Evolutionary conservation across 2,797 vertebrate genomes (phyloP).

Genomic region (Aselliscus stoliczkanus): DNA sequence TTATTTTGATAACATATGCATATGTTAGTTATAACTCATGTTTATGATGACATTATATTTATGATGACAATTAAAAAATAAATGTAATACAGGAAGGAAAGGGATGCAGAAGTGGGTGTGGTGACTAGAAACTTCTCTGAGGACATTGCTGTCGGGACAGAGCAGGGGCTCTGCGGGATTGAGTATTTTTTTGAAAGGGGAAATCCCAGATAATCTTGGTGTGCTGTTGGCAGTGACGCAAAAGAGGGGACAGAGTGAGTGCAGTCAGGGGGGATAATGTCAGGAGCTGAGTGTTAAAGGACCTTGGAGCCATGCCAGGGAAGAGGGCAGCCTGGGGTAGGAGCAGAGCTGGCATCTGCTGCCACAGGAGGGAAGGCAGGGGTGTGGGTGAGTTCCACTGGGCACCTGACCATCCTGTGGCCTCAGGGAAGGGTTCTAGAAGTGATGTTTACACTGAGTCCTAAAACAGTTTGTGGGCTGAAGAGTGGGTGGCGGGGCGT

Average conservation of each 20-base stretch:
- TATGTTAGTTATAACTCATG: not conserved
- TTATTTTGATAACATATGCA: fast-evolving
- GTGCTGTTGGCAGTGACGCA: not conserved
- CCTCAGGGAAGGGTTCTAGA: not conserved
- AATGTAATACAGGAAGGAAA: not conserved
- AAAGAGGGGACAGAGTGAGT: not conserved
- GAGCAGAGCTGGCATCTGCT: fast-evolving
- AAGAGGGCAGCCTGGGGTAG: not conserved
- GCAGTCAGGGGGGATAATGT: not conserved
- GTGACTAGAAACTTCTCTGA: not conserved
- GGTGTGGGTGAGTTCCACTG: fast-evolving
- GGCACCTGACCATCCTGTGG: not conserved
- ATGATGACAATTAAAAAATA: not conserved
- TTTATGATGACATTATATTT: not conserved
- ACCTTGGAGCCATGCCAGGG: not conserved
- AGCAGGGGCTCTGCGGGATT: not conserved
- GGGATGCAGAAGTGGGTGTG: not conserved
- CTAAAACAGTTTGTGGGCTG: not conserved
- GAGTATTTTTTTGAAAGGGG: not conserved
- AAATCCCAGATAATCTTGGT: fast-evolving
- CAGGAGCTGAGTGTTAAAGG: not conserved
- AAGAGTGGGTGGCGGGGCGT: not conserved
- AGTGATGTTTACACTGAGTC: not conserved
- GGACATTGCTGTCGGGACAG: not conserved
- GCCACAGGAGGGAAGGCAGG: not conserved